A percentile compares a stretch with the other conserved stretches of the same genome.
phyloP scores from a whole-genome alignment of 2,888 invertebrate species.

The Tetanocera ferruginea region DNA sequence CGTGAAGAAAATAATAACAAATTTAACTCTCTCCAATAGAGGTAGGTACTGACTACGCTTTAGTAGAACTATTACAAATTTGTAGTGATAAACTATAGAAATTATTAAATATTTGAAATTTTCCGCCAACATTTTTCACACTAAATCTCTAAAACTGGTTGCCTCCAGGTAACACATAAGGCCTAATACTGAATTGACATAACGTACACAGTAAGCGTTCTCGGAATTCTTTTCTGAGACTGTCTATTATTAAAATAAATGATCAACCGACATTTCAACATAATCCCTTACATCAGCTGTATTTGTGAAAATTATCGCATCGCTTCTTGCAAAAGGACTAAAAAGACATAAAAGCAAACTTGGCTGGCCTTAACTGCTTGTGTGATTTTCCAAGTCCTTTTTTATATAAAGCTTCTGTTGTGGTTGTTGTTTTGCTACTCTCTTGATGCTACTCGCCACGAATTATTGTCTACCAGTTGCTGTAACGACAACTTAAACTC shows the following conservation, averaged over 20 bases:
- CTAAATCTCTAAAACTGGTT: not conserved
- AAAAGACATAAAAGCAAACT: conserved; percentile 8
- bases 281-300: conserved; percentile 43
- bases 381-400: not conserved
- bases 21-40: no score
- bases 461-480: conserved; percentile 29
- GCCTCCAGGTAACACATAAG: no score
- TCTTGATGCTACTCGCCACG: not conserved
- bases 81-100: no score
- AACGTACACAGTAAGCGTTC: conserved; percentile 38
- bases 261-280: conserved; percentile 49
- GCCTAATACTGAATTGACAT: no score
- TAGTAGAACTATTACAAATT: no score
- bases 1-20: no score
- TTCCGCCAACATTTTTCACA: no score
- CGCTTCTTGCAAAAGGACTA: conserved; percentile 26
- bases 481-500: not conserved
- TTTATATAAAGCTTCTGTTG: not conserved
- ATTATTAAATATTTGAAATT: no score
- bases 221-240: conserved; percentile 56
- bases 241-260: conserved; percentile 66
- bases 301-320: conserved; percentile 28
- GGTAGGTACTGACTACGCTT: no score
- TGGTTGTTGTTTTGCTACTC: not conserved
- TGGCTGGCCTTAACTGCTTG: not conserved